phyloP scores from a whole-genome alignment of 1,140 invertebrate genomes.

The Dinothrombium tinctorium region DNA sequence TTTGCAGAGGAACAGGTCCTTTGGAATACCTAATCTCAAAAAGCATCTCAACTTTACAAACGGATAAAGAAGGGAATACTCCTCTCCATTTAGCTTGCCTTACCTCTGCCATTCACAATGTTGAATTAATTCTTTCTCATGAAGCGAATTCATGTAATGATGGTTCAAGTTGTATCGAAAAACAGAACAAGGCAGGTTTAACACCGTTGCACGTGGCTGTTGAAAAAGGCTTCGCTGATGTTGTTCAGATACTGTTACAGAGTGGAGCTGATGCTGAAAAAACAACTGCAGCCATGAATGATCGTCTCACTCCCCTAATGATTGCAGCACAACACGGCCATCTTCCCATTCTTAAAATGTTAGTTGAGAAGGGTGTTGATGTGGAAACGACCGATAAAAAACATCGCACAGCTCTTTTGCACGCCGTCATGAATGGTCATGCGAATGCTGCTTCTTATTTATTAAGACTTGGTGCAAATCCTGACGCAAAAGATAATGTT shows the following conservation, averaged over 20 bases:
- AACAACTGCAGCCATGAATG: conserved; percentile 21
- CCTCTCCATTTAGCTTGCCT: conserved; percentile 24
- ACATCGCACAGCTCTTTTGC: conserved; percentile 25
- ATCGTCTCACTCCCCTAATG: conserved; percentile 27
- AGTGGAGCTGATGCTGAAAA: conserved; percentile 24
- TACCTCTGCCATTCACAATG: conserved; percentile 24
- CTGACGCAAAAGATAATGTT: conserved; percentile 24
- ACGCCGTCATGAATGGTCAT: conserved; percentile 30
- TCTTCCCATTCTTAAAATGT: conserved; percentile 21
- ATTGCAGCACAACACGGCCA: conserved; percentile 23
- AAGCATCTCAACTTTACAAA: conserved; percentile 18
- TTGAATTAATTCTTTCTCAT: conserved; percentile 22
- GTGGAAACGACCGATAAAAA: conserved; percentile 25
- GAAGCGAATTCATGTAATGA: background rate
- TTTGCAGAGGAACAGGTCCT: conserved; percentile 23
- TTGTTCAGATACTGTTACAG: conserved; percentile 21
- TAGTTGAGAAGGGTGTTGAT: conserved; percentile 22
- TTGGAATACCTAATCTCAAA: conserved; percentile 12
- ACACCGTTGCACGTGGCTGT: conserved; percentile 16
- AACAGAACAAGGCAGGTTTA: conserved; percentile 12
- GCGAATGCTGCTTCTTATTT: conserved; percentile 26
- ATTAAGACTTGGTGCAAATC: conserved; percentile 25
- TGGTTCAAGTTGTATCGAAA: background rate
- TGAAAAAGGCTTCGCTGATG: conserved; percentile 19
- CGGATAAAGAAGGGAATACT: conserved; percentile 22